Conservation (phyloP, 2,797 vertebrate species). For the Tapera naevia region DNA sequence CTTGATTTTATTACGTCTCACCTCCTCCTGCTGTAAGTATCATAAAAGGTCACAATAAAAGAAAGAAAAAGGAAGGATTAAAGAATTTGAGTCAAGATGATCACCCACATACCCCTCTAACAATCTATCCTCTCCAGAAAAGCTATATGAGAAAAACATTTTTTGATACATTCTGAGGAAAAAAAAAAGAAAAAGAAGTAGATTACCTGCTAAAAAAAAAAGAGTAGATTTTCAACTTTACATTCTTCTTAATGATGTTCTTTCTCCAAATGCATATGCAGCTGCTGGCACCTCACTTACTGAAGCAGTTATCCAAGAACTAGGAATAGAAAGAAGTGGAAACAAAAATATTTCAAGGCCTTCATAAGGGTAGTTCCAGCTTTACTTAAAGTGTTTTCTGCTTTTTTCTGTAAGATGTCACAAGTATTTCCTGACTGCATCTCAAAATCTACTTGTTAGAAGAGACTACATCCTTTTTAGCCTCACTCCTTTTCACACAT, state of each 20-base stretch:
- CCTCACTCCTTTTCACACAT: not conserved
- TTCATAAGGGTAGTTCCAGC: not conserved
- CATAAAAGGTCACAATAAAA: not conserved
- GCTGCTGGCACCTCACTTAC: not conserved
- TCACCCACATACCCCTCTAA: not conserved
- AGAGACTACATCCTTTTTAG: not conserved
- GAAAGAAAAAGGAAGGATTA: not conserved
- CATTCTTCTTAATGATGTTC: not conserved
- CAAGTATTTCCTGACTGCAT: not conserved
- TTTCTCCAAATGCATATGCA: not conserved
- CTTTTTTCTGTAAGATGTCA: not conserved
- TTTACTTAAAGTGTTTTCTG: not conserved
- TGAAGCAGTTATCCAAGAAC: not conserved
- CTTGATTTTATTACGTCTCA: conserved; percentile 8
- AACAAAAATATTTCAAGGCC: not conserved
- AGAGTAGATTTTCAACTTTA: not conserved
- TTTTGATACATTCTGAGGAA: not conserved
- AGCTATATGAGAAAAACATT: not conserved
- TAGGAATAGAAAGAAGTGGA: not conserved
- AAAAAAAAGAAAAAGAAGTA: no score
- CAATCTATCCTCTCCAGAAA: not conserved
- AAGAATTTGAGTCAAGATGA: not conserved
- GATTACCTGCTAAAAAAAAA: no score
- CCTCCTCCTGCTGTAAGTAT: not conserved
- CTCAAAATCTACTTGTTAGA: not conserved